Base-by-base conservation (phyloP, 2,113 vertebrate genomes). In the Cettia cetti region DNA sequence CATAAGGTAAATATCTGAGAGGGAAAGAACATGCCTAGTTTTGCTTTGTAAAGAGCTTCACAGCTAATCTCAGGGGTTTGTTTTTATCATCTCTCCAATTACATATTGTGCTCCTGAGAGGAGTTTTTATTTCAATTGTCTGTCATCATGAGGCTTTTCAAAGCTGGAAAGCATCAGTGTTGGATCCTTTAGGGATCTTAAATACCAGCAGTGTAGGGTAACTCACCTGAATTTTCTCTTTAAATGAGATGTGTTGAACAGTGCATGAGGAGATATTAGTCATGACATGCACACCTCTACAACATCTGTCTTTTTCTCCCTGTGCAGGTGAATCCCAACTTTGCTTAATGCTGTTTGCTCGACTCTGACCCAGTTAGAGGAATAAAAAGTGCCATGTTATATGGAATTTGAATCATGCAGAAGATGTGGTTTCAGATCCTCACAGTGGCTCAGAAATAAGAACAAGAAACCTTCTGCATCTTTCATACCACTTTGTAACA, bases 1-100 rank as follows among this genome's bases (percentile, higher is more conserved):
- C 19, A 3, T 65, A 56, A 90, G 21, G 39, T 86, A 45, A 65
- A 63, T 77, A 69, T 9, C n/a, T 42, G 26, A 20, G 44, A 64
- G 30, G 57, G 23, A 57, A 53, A 69, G 33, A 80, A 35, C 39
- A 42, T 53, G 30, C 30, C 19, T 91, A 9, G 4, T 68, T 89
- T 75, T 89, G 53, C 42, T 87, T 76, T 76, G 33, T 82, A 10
- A 93, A 72, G 31, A 50, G 35, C 31, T 71, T 89, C 1, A 6
- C 24, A 47, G 44, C 26, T 82, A 27, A 40, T 94, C n/a, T 79
- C 30, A 30, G 37, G 31, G 7, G 24, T 30, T 91, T 94, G 52
- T 89, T 94, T 95, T 94, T 85, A 72, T 89, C 37, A 35, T 60
- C 37, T 57, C n/a, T 95, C 95, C 66, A 66, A 20, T 88, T 92